A percentile compares a stretch with the other conserved stretches of the same genome.
These are phyloP conservation scores for Pagetopsis macropterus DNA, from an alignment of 2,797 vertebrate species.

Conservation along the genomic window DNA sequence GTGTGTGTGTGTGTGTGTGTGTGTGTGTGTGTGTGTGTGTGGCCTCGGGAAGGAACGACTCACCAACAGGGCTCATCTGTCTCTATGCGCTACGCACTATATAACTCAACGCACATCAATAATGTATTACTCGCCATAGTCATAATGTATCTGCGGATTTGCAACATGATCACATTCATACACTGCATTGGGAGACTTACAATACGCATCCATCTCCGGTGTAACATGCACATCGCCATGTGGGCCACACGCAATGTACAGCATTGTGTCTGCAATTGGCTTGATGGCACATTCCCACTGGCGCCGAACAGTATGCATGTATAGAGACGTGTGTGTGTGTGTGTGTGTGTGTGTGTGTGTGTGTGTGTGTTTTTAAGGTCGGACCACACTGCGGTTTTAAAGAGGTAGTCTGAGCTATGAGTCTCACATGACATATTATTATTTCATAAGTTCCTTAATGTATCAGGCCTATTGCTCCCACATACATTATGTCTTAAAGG, in stretches of 20 bases:
- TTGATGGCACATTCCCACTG: constrained; percentile 11
- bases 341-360: background rate
- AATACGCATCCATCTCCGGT: constrained; percentile 9
- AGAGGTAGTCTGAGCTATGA: background rate
- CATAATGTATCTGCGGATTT: constrained; percentile 65
- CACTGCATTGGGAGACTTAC: constrained; percentile 36
- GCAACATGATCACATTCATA: constrained; percentile 41
- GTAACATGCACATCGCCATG: constrained; percentile 38
- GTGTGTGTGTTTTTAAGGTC: constrained; percentile 28
- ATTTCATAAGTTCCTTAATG: constrained; percentile 32
- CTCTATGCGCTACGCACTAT: constrained; percentile 42
- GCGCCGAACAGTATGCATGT: background rate
- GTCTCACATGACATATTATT: constrained; percentile 16
- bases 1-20: constrained; percentile 9
- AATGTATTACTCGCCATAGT: constrained; percentile 62
- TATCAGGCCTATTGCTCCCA: background rate
- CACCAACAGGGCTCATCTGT: constrained; percentile 32
- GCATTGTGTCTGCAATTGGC: background rate
- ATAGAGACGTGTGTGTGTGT: background rate
- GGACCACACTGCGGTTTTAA: background rate
- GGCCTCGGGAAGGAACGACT: constrained; percentile 13
- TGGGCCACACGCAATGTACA: constrained; percentile 31
- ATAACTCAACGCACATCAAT: constrained; percentile 60
- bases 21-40: constrained; percentile 14
- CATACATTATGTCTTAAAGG: too few species aligned